A percentile compares a stretch with the other conserved stretches of the same genome.
Evolutionary conservation across 2,797 vertebrate species (phyloP).

Genomic region (Sebastes miniatus): DNA sequence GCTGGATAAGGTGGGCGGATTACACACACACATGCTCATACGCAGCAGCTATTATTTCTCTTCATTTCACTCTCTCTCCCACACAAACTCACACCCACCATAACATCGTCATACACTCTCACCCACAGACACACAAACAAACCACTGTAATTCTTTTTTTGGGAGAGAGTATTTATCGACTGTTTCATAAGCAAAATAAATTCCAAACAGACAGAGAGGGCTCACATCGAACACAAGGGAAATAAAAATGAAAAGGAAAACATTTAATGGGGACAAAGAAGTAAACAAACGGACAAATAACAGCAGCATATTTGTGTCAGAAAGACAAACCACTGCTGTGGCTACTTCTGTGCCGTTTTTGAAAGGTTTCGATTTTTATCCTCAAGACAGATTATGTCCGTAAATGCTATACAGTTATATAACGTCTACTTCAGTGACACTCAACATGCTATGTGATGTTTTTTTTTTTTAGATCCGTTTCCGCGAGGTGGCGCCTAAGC

Average conservation of each 20-base stretch:
- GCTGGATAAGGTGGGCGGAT: slow-evolving; percentile 88
- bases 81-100: slow-evolving; percentile 41
- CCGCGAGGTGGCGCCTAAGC: slow-evolving; percentile 92
- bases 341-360: background rate
- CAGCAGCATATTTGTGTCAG: background rate
- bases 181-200: slow-evolving; percentile 9
- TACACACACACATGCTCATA: background rate
- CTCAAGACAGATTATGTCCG: background rate
- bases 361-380: background rate
- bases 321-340: background rate
- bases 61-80: slow-evolving; percentile 12
- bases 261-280: background rate
- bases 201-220: background rate
- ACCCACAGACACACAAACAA: background rate
- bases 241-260: slow-evolving; percentile 5
- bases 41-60: slow-evolving; percentile 15
- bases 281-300: background rate
- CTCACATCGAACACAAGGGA: background rate
- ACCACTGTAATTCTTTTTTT: background rate
- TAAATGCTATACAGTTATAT: background rate
- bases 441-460: background rate
- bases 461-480: slow-evolving; percentile 83
- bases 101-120: slow-evolving; percentile 12
- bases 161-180: background rate
- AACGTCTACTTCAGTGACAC: background rate